phyloP scores from a whole-genome alignment of 64 coral and sea anemone genomes.

The Porites lutea region DNA sequence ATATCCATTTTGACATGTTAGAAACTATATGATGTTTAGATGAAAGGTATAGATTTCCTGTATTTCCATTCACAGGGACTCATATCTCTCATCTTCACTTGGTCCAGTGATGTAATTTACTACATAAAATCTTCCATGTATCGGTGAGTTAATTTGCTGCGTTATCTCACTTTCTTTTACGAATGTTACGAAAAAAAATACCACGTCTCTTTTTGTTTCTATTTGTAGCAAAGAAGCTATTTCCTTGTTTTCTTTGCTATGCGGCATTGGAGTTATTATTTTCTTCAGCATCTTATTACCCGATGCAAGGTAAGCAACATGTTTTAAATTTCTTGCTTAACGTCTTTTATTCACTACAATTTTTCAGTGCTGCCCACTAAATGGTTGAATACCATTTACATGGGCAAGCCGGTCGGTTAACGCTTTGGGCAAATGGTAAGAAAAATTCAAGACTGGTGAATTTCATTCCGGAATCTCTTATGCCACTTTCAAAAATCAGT shows the following conservation, averaged over 20 bases:
- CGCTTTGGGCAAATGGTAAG: no score
- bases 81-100: not conserved
- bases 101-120: slow-evolving; percentile 34
- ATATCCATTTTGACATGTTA: no score
- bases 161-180: not conserved
- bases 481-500: no score
- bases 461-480: no score
- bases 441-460: no score
- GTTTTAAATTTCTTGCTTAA: not conserved
- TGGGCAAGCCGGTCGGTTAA: no score
- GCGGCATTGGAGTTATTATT: slow-evolving; percentile 73
- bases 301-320: slow-evolving; percentile 51
- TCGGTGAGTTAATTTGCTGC: slow-evolving; percentile 1
- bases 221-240: slow-evolving; percentile 72
- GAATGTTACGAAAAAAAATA: no score
- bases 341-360: no score
- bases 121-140: slow-evolving; percentile 29
- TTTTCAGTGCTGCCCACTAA: no score
- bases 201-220: not conserved
- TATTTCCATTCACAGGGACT: slow-evolving; percentile 3
- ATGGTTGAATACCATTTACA: no score
- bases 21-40: not conserved
- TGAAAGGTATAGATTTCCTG: not conserved
- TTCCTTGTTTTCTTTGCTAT: slow-evolving; percentile 67
- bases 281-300: slow-evolving; percentile 75